Evolutionary conservation across 2,797 vertebrate genomes (phyloP).

Genomic region (Darevskia nairensis): DNA sequence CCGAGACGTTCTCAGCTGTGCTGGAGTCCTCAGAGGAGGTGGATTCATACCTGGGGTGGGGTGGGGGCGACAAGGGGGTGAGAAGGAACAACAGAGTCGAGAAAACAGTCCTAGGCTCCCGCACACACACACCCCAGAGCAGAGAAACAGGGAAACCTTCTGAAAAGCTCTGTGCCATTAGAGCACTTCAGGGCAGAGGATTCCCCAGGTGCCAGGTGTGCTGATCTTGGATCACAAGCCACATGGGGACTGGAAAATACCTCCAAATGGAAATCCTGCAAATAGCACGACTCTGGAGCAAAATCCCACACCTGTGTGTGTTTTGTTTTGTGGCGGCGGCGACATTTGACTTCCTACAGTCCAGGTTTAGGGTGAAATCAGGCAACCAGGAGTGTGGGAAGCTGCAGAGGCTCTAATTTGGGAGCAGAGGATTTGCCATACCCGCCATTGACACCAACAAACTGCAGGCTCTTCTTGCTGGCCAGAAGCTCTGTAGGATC

Average conservation of each 20-base stretch:
- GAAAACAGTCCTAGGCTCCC: background rate
- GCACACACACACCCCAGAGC: background rate
- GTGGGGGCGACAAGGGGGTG: background rate
- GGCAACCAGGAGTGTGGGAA: background rate
- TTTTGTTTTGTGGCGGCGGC: background rate
- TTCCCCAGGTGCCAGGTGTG: background rate
- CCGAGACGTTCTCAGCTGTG: constrained; percentile 86
- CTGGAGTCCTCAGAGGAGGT: constrained; percentile 90
- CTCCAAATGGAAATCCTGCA: background rate
- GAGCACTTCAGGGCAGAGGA: background rate
- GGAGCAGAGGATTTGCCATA: constrained; percentile 57
- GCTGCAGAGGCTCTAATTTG: background rate
- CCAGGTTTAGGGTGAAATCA: background rate
- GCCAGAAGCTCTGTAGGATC: constrained; percentile 72
- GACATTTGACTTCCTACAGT: background rate
- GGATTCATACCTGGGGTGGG: constrained; percentile 85
- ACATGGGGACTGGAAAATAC: background rate
- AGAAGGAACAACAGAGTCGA: background rate
- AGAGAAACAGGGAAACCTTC: background rate
- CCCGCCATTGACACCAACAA: constrained; percentile 90
- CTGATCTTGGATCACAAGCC: background rate
- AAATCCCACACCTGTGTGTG: background rate
- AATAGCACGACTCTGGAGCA: background rate
- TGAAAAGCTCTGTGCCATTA: background rate
- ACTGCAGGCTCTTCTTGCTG: constrained; percentile 84